Evolutionary conservation across 2,888 invertebrate genomes (phyloP), one percentile per base, ranked within the genome.

Genomic region (Nineta flava): DNA sequence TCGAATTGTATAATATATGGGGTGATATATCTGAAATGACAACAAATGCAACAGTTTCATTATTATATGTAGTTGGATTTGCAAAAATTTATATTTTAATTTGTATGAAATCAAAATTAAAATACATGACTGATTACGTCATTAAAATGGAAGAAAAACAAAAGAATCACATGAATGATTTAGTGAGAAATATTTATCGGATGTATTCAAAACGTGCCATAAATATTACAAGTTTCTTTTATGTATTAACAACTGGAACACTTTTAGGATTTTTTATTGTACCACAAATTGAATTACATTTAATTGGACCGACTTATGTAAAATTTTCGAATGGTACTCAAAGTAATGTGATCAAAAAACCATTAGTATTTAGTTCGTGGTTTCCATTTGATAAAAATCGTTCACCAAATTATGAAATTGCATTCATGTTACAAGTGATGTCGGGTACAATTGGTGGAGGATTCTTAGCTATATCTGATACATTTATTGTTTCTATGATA

Each of bases 301-400:
- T 50, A 5, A 35, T 48, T 9, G 50, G 46, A 6, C 21, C 48
- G 9, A 41, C 50, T 10, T 47, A 50, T 46, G 47, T 50, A n/a
- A 16, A 48, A 7, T 50, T 52, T 10, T 6, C 3, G 19, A 52
- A 52, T 46, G 52, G 52, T 9, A 50, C 52, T 2, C 16, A 10
- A 31, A 46, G 50, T n/a, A 50, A 50, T 34, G 13, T 21, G 17
- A 48, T 42, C 9, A 50, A 50, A 38, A 41, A 21, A 43, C 48
- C 52, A 13, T 17, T 52, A 17, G 44, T 52, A 1, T 52, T 52
- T 16, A 52, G 52, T 31, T 52, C 52, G 1, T 56, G 56, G 56
- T 51, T 56, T 50, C 56, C 56, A 26, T 55, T 55, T 38, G 54
- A 55, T 40, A 53, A 53, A 40, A 52, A 53, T 32, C 40, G 48